phyloP scores from a whole-genome alignment of 2,888 invertebrate genomes.

The Cetonia aurata region DNA sequence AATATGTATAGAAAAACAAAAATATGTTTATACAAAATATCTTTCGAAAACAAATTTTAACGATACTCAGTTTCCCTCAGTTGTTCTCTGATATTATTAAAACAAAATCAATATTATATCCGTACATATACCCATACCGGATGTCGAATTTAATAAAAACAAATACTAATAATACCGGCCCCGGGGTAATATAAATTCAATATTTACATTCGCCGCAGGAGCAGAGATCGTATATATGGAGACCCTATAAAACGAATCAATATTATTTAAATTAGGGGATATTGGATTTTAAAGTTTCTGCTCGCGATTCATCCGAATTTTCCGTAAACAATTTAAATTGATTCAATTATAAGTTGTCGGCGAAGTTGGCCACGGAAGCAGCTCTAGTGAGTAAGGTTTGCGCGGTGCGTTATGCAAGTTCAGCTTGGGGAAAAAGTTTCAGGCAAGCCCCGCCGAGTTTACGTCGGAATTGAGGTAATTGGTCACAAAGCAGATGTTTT shows the following conservation, averaged over 20 bases:
- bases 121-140: neutral
- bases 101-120: neutral
- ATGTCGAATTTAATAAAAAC: conserved; percentile 17
- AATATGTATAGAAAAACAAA: too few species aligned
- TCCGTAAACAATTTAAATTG: conserved; percentile 55
- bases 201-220: conserved; percentile 6
- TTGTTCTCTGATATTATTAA: neutral
- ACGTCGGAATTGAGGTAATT: conserved; percentile 30
- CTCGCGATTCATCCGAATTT: conserved; percentile 32
- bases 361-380: conserved; percentile 8
- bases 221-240: neutral
- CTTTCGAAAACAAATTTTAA: too few species aligned
- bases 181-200: conserved; percentile 10
- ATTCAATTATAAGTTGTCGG: conserved; percentile 54
- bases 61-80: too few species aligned
- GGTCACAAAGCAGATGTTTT: conserved; percentile 37
- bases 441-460: conserved; percentile 21
- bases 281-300: conserved; percentile 36
- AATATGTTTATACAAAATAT: too few species aligned
- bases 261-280: conserved; percentile 41
- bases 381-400: too few species aligned
- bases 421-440: conserved; percentile 17
- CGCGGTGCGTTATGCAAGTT: conserved; percentile 16
- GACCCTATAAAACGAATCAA: conserved; percentile 10
- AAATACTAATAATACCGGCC: conserved; percentile 16